Conservation (phyloP, 2,888 invertebrate species). For the Cosmorhoe ocellata region DNA sequence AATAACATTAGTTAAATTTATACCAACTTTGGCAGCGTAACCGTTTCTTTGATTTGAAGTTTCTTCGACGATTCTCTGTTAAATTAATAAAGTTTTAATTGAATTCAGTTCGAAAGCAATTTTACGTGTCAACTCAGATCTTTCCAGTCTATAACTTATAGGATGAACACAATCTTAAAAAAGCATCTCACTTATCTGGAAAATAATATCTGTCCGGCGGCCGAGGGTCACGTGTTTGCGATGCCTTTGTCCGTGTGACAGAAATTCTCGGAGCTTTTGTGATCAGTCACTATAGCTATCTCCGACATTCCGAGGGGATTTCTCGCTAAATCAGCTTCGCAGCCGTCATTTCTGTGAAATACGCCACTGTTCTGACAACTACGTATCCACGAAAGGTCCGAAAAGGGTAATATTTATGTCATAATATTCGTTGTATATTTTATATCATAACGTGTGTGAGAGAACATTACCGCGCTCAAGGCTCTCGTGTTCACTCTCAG, state of each 20-base stretch:
- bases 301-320: constrained; percentile 46
- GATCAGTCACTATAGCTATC: constrained; percentile 56
- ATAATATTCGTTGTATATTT: constrained; percentile 22
- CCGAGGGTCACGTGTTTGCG: constrained; percentile 43
- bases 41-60: constrained; percentile 67
- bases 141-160: constrained; percentile 37
- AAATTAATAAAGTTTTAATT: constrained; percentile 81
- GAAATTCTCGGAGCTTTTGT: constrained; percentile 48
- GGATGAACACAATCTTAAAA: constrained; percentile 18
- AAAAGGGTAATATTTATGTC: constrained; percentile 16
- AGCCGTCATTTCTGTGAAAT: constrained; percentile 41
- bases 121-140: constrained; percentile 57
- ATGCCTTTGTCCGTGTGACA: constrained; percentile 54
- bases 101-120: constrained; percentile 69
- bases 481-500: constrained; percentile 38
- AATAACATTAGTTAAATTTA: constrained; percentile 73
- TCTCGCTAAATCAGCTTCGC: constrained; percentile 51
- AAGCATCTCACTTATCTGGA: constrained; percentile 22
- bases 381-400: constrained; percentile 14
- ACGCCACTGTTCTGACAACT: constrained; percentile 23
- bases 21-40: constrained; percentile 61
- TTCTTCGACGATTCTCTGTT: constrained; percentile 67
- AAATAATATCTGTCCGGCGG: constrained; percentile 26
- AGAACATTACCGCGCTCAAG: constrained; percentile 29
- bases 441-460: constrained; percentile 31